phyloP scores from a whole-genome alignment of 2,113 vertebrate species.

The Oriolus oriolus region DNA sequence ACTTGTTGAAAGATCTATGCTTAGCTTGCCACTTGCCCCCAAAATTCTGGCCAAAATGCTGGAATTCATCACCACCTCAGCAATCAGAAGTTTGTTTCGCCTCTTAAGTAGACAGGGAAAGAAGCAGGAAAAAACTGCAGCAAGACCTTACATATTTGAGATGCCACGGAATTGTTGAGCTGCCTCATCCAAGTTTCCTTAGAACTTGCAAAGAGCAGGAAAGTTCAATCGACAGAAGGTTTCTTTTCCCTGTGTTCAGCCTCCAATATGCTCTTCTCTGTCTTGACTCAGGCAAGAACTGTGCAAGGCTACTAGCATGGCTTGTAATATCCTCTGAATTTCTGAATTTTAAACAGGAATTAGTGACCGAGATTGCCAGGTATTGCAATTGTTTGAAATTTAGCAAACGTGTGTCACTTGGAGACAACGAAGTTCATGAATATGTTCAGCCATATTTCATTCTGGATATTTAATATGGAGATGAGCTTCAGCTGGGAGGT shows the following conservation, averaged over 20 bases:
- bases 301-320: neutral
- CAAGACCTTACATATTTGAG: slow-evolving; percentile 45
- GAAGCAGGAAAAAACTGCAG: slow-evolving; percentile 46
- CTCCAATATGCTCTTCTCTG: neutral
- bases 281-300: neutral
- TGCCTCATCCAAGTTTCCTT: slow-evolving; percentile 22
- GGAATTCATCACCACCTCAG: neutral
- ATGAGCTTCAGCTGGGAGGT: neutral
- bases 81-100: neutral
- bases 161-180: neutral
- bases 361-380: neutral
- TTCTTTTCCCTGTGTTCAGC: neutral
- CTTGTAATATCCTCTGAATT: neutral
- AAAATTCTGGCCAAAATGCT: neutral
- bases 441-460: neutral
- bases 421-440: neutral
- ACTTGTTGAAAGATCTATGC: neutral
- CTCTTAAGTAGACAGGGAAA: neutral
- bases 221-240: neutral
- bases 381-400: neutral
- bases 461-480: neutral
- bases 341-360: neutral
- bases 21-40: neutral
- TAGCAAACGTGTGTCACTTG: neutral
- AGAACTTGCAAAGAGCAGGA: neutral